Evolutionary conservation across 2,888 invertebrate species (phyloP).

Genomic region (Petrolisthes cinctipes): DNA sequence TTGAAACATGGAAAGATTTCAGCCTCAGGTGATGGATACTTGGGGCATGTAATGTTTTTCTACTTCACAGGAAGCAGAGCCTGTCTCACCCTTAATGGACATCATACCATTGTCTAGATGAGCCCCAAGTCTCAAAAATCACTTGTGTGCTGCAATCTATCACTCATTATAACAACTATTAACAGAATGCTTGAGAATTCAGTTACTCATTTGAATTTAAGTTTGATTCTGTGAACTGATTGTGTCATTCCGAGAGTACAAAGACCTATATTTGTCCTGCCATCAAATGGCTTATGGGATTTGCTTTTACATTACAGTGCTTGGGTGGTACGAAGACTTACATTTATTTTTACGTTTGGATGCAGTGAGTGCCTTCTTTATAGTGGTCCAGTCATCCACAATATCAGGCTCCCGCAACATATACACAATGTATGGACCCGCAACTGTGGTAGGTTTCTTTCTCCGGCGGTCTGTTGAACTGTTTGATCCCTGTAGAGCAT

Average conservation of each 20-base stretch:
- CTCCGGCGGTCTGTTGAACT: constrained; percentile 68
- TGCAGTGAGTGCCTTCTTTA: constrained; percentile 81
- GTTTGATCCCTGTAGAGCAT: constrained; percentile 35
- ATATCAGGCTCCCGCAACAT: constrained; percentile 94
- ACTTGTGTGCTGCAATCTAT: no score
- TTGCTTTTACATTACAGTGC: background rate
- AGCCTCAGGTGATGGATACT: background rate
- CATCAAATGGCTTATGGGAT: background rate
- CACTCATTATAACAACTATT: no score
- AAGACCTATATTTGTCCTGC: no score
- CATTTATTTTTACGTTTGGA: constrained; percentile 67
- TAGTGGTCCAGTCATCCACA: constrained; percentile 93
- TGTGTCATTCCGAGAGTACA: no score
- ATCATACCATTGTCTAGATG: no score
- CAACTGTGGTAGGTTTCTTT: constrained; percentile 82
- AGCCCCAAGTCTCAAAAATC: no score
- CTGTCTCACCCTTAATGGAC: no score
- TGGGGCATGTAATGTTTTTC: no score
- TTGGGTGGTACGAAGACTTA: constrained; percentile 10
- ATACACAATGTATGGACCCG: constrained; percentile 94
- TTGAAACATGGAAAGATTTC: background rate
- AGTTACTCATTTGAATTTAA: no score
- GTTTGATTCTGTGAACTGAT: no score
- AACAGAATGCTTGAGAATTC: no score
- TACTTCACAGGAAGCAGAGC: no score